These are phyloP conservation scores for Dynastes grantii DNA, from an alignment of 2,888 invertebrate species.

Conservation along the genomic window DNA sequence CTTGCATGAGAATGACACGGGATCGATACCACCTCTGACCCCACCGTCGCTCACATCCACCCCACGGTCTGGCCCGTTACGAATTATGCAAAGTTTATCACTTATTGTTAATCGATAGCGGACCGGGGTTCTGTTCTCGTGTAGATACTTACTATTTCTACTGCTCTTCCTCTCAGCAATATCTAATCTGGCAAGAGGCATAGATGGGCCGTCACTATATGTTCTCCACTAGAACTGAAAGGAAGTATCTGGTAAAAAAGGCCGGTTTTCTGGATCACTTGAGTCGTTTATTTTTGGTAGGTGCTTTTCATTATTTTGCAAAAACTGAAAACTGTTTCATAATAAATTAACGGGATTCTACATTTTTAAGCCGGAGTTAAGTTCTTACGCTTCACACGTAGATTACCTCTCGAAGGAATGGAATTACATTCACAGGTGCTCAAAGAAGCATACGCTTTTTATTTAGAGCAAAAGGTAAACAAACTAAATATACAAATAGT, in stretches of 20 bases:
- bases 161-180: slow-evolving; percentile 22
- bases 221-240: neutral
- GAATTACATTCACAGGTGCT: no score
- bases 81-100: slow-evolving; percentile 54
- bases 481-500: no score
- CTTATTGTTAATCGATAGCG: slow-evolving; percentile 54
- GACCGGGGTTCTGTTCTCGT: slow-evolving; percentile 44
- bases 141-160: slow-evolving; percentile 1
- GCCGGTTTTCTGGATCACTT: neutral
- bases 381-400: no score
- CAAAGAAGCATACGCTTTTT: no score
- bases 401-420: no score
- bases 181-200: slow-evolving; percentile 27
- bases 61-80: slow-evolving; percentile 46
- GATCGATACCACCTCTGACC: slow-evolving; percentile 51
- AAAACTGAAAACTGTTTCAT: no score
- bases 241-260: neutral
- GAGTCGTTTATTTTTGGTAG: no score
- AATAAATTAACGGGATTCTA: no score
- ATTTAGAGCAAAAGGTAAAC: no score
- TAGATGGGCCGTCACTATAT: neutral
- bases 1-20: slow-evolving; percentile 59
- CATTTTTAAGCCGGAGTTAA: no score
- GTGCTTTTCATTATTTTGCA: no score
- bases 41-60: slow-evolving; percentile 33